Evolutionary conservation across 2,888 invertebrate species (phyloP), one percentile per base, ranked within the genome.

Genomic region (Morinoia aosen): DNA sequence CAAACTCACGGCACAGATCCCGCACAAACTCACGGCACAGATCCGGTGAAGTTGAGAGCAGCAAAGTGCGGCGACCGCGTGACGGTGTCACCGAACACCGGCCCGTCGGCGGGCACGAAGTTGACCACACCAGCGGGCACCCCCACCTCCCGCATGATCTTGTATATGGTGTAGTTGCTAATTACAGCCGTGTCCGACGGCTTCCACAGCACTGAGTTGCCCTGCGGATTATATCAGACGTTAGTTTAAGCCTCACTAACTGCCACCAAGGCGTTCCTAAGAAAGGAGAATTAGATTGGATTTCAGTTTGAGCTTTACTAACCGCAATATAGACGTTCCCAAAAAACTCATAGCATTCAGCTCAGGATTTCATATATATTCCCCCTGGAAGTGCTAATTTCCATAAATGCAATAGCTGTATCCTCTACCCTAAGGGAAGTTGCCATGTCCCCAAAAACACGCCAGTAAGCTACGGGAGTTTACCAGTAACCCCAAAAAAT

Each of bases 31-130:
- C 98, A 98, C 98, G 98, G 98, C 95, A 99, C 99, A 96, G 99
- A 99, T 96, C 99, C 99, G 40, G 99, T 99, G 97, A 99, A 99
- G 97, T 99, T 99, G 97, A 99, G 98, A 12, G 99, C 99, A 33
- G 99, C 98, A 94, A 99, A 98, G 97, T 98, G 97, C 0, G 98
- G 98, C 0, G 99, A 99, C 1, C 98, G 97, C 8, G 99, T 99
- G 96, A 99, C 98, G 0, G 98, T 98, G 97, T 99, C 98, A 0
- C 99, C 99, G 97, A 99, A 99, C 10, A 98, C 98, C 0, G 99
- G 99, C 0, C 99, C 99, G 97, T 99, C 99, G 0, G 99, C 98
- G 0, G 99, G 99, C 61, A 99, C 98, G 97, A 99, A 99, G 97
- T 99, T 99, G 19, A 99, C 99, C 39, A 99, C 98, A 90, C 99